phyloP scores from a whole-genome alignment of 2,113 vertebrate species.

The Halichoerus grypus region DNA sequence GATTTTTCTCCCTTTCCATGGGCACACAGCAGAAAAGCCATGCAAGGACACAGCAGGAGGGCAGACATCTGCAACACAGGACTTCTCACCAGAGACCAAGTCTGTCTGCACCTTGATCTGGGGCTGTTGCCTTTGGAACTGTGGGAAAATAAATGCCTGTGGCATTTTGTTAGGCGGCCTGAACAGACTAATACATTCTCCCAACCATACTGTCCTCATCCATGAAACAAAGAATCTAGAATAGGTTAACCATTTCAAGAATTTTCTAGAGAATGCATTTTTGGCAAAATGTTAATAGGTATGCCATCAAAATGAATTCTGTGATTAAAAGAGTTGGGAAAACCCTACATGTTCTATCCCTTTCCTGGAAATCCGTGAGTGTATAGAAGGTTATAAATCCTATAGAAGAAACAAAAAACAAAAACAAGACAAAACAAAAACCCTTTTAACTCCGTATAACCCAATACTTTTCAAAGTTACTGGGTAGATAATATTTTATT shows the following conservation, averaged over 20 bases:
- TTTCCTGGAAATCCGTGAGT: background rate
- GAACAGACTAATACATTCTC: background rate
- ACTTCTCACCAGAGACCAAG: background rate
- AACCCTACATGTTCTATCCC: background rate
- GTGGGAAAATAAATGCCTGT: background rate
- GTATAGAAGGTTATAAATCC: background rate
- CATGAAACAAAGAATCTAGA: background rate
- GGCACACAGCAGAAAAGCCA: background rate
- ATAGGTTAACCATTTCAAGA: background rate
- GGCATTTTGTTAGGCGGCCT: background rate
- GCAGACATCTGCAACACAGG: background rate
- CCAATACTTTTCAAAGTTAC: background rate
- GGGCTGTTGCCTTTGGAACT: background rate
- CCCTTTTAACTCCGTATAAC: background rate
- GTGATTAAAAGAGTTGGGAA: background rate
- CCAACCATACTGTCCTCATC: background rate
- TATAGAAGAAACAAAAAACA: background rate
- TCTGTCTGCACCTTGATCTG: background rate
- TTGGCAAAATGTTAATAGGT: background rate
- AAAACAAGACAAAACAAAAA: background rate
- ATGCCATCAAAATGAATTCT: background rate
- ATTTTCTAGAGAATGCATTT: background rate
- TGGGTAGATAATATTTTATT: background rate
- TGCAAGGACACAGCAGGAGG: background rate
- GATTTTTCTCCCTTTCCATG: background rate